Evolutionary conservation across 2,797 vertebrate genomes (phyloP).

Genomic region (Atherinosoma microstoma): DNA sequence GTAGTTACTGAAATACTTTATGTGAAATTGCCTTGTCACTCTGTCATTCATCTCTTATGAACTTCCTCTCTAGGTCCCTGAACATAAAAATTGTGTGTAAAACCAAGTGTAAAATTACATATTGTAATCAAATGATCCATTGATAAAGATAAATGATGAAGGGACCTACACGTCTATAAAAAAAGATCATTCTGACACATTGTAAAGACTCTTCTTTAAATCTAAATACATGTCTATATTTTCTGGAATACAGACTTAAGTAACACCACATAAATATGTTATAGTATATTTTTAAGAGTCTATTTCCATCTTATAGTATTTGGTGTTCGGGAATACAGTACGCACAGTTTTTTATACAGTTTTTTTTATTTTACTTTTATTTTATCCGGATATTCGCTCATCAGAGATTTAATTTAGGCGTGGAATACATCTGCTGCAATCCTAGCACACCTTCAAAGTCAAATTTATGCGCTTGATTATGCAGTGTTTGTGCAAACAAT

Average conservation of each 20-base stretch:
- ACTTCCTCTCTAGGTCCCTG: background rate
- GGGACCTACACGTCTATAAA: background rate
- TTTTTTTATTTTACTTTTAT: background rate
- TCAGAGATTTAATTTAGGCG: background rate
- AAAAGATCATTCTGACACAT: background rate
- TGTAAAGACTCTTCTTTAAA: background rate
- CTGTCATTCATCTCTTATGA: background rate
- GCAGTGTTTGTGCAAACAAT: too few species aligned
- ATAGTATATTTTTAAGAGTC: background rate
- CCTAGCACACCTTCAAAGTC: background rate
- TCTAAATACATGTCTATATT: constrained; percentile 2
- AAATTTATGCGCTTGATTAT: too few species aligned
- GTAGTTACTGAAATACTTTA: too few species aligned
- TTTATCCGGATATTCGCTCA: background rate
- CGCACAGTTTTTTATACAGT: background rate
- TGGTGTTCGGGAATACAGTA: background rate
- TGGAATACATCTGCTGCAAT: background rate
- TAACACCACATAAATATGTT: background rate
- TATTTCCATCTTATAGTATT: background rate
- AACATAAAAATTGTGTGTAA: background rate
- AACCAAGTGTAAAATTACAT: background rate
- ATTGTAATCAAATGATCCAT: background rate
- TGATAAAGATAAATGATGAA: background rate
- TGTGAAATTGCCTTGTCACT: too few species aligned
- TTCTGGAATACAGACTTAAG: background rate